Conservation (phyloP, 1,140 invertebrate genomes). For the Bombus impatiens region DNA sequence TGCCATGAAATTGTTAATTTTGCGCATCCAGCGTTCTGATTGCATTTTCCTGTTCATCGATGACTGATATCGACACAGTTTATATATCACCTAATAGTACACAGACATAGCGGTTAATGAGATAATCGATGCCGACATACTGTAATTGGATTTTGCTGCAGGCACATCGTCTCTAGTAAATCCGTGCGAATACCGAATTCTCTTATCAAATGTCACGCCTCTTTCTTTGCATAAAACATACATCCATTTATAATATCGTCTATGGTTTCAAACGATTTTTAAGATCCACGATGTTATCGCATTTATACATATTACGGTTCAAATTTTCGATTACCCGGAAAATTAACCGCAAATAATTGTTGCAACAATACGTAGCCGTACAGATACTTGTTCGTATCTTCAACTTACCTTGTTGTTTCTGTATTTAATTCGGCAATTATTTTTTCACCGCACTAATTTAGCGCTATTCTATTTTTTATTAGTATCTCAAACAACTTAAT, state of each 20-base stretch:
- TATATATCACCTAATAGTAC: conserved; percentile 21
- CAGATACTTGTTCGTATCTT: too few species aligned
- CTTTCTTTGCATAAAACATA: background rate
- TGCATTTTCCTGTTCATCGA: conserved; percentile 19
- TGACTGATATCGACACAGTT: conserved; percentile 18
- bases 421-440: too few species aligned
- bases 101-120: conserved; percentile 40
- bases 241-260: accelerated
- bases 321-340: too few species aligned
- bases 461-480: too few species aligned
- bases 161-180: background rate
- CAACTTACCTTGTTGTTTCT: too few species aligned
- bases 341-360: too few species aligned
- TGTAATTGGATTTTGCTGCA: conserved; percentile 25
- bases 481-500: too few species aligned
- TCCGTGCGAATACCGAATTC: background rate
- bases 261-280: too few species aligned
- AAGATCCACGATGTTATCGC: too few species aligned
- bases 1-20: conserved; percentile 19
- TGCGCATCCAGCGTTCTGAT: background rate
- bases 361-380: accelerated
- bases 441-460: too few species aligned
- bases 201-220: background rate
- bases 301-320: too few species aligned
- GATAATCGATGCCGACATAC: background rate